Evolutionary conservation across 2,797 vertebrate genomes (phyloP), one percentile per base, ranked within the genome.

Genomic region (Malacoraja senta): DNA sequence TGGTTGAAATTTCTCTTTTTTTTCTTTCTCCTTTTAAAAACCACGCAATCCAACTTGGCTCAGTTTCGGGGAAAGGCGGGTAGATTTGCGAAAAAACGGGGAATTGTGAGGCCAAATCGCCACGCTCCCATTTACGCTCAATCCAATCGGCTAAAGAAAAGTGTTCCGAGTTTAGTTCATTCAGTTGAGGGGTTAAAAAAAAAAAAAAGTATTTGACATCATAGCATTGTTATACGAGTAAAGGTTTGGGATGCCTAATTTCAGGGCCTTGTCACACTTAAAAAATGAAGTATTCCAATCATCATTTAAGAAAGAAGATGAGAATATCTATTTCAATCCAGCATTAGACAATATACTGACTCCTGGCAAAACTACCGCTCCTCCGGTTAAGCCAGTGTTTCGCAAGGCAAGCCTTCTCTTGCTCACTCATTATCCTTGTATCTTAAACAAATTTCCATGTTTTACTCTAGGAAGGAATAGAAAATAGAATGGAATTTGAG

Each of bases 401-500:
- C 10, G 24, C 90, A 91, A 44, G 8, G 84, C 32, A 88, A 32
- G 29, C 35, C 24, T 61, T 84, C 61, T 65, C 15, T 19, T 88
- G 84, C 84, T 74, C 10, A 44, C 74, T 91, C 10, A 44, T 91
- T 91, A 26, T 72, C 88, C 68, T 71, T 68, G 71, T 65, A 3
- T 38, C 90, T 72, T 74, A 71, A 26, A 38, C 38, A 38, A 72
- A 38, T 91, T 74, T 91, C 90, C 71, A 38, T 74, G 38, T 72
- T 71, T 71, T 44, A 74, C 72, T 71, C 71, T 44, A 53, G 90
- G 65, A 91, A 72, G 3, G 90, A 44, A 71, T 72, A 72, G 35
- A 91, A 91, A 71, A 71, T 72, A 91, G 63, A 91, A 38, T 38
- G 90, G 65, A 91, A 74, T 74, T 91, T 91, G 38, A 26, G 65